Evolutionary conservation across 2,888 invertebrate genomes (phyloP), one percentile per base, ranked within the genome.

Genomic region (Apodemia hepburni): DNA sequence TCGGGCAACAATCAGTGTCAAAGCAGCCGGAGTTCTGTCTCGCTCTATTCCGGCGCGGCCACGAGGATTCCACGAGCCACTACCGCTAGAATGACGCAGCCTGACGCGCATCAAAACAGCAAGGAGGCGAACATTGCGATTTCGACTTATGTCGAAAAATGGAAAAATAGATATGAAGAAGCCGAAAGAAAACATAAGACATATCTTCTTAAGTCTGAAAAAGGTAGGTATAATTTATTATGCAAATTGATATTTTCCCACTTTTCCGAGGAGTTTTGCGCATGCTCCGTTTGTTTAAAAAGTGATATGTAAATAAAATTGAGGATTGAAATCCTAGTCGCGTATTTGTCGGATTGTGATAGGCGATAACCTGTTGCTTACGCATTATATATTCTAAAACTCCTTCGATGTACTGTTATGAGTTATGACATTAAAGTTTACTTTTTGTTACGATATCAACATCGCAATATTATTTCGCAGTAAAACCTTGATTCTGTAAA

Each of bases 121-220:
- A 87, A 86, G 75, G 89, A 89, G 76, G 79, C 87, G 63, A 90
- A 87, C 79, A 87, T 90, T 65, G 89, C 90, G 72, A 82, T 90
- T 74, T 88, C 91, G 59, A 88, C 85, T 66, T 90, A 89, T 78
- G 90, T 90, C 61, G 92, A 92, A 77, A 92, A 92, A 77, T 95
- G 95, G 95, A 95, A 94, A 85, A 88, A 83, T 68, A 94, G 94
- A 85, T 95, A 93, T 79, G 95, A 95, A 74, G 95, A 95, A 58
- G 92, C 94, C 7, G 95, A 95, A 79, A 92, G 93, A 74, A 94
- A 93, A 79, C 92, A 95, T 80, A 95, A 95, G 81, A 80, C 92
- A 59, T 82, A 95, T 71, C 90, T 95, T 61, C 92, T 94, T 68
- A 94, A 95, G 81, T 93, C 93, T 66, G 95, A 95, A 89, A 94